Evolutionary conservation across 2,888 invertebrate species (phyloP).

Genomic region (Heliconius erato): DNA sequence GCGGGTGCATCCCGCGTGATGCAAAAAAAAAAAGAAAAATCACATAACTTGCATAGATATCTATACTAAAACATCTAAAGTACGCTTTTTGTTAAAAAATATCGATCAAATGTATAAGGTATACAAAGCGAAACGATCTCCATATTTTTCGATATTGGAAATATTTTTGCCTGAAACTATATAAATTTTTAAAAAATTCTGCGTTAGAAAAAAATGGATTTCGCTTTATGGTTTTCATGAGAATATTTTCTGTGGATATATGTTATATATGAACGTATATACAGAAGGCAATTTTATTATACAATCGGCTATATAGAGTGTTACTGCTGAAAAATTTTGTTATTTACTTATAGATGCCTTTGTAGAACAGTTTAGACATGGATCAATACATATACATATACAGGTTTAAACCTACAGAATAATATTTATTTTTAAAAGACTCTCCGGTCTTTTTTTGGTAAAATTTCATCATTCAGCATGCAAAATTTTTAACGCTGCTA

Average conservation of each 20-base stretch:
- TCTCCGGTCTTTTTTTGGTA: no score
- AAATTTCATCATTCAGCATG: no score
- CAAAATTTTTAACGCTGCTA: no score
- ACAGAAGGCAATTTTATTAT: conserved; percentile 27
- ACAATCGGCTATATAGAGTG: conserved; percentile 41
- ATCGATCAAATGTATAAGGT: conserved; percentile 26
- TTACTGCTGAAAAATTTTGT: conserved; percentile 38
- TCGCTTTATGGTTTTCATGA: conserved; percentile 7
- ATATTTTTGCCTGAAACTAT: neutral
- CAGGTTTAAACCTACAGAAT: no score
- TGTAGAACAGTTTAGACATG: neutral
- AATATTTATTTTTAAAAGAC: no score
- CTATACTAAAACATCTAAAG: conserved; percentile 47
- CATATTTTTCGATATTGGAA: conserved; percentile 31
- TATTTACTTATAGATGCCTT: conserved; percentile 25
- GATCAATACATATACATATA: neutral
- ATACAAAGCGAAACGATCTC: conserved; percentile 33
- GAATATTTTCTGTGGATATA: conserved; percentile 18
- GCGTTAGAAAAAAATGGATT: conserved; percentile 8
- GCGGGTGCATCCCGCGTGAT: neutral
- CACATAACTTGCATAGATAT: conserved; percentile 8
- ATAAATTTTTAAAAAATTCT: conserved; percentile 17
- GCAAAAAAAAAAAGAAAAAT: neutral
- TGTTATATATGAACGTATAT: neutral
- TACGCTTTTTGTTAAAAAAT: conserved; percentile 38